Evolutionary conservation across 2,888 invertebrate species (phyloP), one percentile per base, ranked within the genome.

Genomic region (Acleris emargana): DNA sequence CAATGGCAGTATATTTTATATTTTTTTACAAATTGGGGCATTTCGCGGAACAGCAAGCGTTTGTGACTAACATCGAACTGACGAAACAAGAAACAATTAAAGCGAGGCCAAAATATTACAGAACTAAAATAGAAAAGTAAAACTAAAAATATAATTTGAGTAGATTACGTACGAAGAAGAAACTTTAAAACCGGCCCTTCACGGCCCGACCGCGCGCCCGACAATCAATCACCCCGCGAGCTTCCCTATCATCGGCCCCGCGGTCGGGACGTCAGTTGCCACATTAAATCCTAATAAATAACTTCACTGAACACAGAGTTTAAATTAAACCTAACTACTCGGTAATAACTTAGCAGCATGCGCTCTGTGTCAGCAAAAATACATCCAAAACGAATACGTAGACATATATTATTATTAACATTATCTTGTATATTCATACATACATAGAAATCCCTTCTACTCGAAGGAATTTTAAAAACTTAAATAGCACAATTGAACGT

Each of bases 21-120:
- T 25, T 49, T 38, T 43, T 25, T 50, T 45, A 58, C 55, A 62
- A 61, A 55, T 69, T 71, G 71, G 71, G 71, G 70, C 71, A 49
- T 70, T 22, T 1, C 45, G 58, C 49, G 45, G 25, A 9, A 5
- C 17, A 43, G n/a, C 55, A 55, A 43, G 25, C 43, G 43, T 38
- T 54, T 54, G 42, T 55, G 55, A 43, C 51, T 17, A 25, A 52
- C 57, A n/a, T 42, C 32, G 18, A 52, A 43, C 32, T 18, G 32
- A 42, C 18, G 50, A 51, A 45, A 50, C 43, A 45, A 63, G 28
- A 52, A 52, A 28, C 50, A 28, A 17, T 43, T 32, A 62, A n/a
- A 55, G 9, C 42, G 32, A 47, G 32, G 38, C 17, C 6, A 22
- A 45, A 47, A 18, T 57, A 57, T 18, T 28, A n/a, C 25, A 47